Base-by-base conservation (phyloP, 2,113 vertebrate species). In the Campylomormyrus numenius region DNA sequence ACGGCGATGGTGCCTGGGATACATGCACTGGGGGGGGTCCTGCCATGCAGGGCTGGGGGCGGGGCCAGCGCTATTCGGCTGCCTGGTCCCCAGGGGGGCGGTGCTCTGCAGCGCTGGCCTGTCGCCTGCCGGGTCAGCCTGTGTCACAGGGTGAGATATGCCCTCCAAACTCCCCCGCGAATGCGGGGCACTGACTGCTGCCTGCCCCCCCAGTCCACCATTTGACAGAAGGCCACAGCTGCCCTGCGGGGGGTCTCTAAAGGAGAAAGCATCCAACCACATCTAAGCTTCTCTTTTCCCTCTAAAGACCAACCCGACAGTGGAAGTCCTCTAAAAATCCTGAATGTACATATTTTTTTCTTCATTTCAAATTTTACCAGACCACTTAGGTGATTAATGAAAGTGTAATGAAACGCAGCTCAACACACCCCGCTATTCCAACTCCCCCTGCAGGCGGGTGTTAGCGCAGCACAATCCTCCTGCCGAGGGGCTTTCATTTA, bases 401-500 rank as follows among this genome's bases (percentile, higher is more conserved):
- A 80, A 80, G 31, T 35, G 74, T 19, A 42, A 80, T 80, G 35
- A 80, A 80, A 80, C 15, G 39, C 35, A 80, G 35, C 35, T 80
- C 13, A 19, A 19, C 74, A 80, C 74, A 27, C 15, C 74, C 13
- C 31, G 17, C 35, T 35, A 19, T 77, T 85, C 7, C 83, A 11
- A n/a, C 42, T 46, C 46, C 24, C 17, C 45, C 45, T 86, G 84
- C 45, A 49, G 45, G 84, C 45, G 4, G 45, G n/a, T n/a, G 84
- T 50, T 80, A 80, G 31, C 17, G 35, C 45, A 27, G 46, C 84
- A 49, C 46, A 39, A 42, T 86, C 84, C 74, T 80, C 74, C 74
- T 42, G 35, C 74, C 2, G 0, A 17, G 35, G 74, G 74, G 84
- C 45, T 96, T 96, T 96, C 95, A 96, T 96, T 96, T 95, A 96